Conservation (phyloP, 92 coral and sea anemone genomes). For the Ricordea florida region DNA sequence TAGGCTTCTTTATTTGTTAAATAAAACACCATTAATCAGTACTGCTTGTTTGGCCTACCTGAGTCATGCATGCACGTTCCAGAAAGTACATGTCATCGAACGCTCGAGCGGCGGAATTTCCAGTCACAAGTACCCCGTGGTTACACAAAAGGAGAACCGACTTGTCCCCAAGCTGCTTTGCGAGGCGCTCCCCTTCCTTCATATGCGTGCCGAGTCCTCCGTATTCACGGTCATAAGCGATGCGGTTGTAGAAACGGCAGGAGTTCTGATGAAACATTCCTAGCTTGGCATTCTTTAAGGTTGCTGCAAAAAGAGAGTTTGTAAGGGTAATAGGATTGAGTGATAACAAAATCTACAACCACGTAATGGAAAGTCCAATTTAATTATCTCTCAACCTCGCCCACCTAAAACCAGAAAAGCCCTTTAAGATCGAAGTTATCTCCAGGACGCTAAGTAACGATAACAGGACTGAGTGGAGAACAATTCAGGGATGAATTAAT, state of each 20-base stretch:
- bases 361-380: too few species aligned
- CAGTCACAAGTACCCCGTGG: conserved; percentile 76
- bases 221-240: conserved; percentile 65
- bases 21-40: not conserved
- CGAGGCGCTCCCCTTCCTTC: conserved; percentile 70
- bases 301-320: too few species aligned
- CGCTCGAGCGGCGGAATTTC: conserved; percentile 56
- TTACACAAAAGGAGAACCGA: conserved; percentile 71
- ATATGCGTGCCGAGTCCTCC: conserved; percentile 35
- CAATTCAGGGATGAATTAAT: too few species aligned
- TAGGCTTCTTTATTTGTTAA: too few species aligned
- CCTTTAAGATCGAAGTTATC: too few species aligned
- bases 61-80: conserved; percentile 78
- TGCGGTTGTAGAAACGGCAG: conserved; percentile 58
- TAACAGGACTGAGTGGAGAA: too few species aligned
- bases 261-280: conserved; percentile 74
- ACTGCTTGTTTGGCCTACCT: conserved; percentile 40
- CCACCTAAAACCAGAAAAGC: too few species aligned
- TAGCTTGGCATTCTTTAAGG: conserved; percentile 60
- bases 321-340: too few species aligned
- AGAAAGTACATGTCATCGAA: conserved; percentile 63
- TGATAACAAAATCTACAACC: too few species aligned
- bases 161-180: conserved; percentile 48
- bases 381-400: too few species aligned
- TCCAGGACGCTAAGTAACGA: too few species aligned